These are phyloP conservation scores for Syrphus vitripennis DNA, from an alignment of 2,888 invertebrate species.

Conservation along the genomic window DNA sequence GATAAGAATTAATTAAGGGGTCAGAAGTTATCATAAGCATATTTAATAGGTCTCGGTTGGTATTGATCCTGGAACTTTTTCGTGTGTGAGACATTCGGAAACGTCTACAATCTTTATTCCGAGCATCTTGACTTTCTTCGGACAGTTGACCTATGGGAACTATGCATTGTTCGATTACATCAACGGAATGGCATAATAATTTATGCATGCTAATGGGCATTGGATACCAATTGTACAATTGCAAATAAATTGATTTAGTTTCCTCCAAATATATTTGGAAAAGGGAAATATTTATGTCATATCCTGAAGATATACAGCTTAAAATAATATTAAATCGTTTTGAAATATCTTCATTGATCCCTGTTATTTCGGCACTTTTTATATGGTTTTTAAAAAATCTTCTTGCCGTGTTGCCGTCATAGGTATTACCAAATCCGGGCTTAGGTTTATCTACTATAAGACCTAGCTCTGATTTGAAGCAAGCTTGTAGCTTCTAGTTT, in stretches of 20 bases:
- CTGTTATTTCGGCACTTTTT: not conserved
- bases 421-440: not conserved
- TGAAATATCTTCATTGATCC: not conserved
- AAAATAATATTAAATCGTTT: not conserved
- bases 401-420: not conserved
- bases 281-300: not conserved
- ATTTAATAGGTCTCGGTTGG: too few species aligned
- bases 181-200: conserved; percentile 2
- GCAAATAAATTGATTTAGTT: not conserved
- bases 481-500: not conserved
- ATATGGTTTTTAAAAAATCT: conserved; percentile 8
- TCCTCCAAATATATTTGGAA: not conserved
- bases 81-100: too few species aligned
- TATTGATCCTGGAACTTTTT: too few species aligned
- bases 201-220: conserved; percentile 2
- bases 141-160: not conserved
- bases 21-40: too few species aligned
- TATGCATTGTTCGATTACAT: not conserved
- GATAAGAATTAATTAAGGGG: too few species aligned
- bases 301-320: not conserved
- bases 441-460: not conserved
- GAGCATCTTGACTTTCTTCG: not conserved
- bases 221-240: not conserved
- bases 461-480: not conserved
- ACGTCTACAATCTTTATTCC: not conserved